Conservation (phyloP, 2,888 invertebrate species). For the Ichneumoninae sp. region DNA sequence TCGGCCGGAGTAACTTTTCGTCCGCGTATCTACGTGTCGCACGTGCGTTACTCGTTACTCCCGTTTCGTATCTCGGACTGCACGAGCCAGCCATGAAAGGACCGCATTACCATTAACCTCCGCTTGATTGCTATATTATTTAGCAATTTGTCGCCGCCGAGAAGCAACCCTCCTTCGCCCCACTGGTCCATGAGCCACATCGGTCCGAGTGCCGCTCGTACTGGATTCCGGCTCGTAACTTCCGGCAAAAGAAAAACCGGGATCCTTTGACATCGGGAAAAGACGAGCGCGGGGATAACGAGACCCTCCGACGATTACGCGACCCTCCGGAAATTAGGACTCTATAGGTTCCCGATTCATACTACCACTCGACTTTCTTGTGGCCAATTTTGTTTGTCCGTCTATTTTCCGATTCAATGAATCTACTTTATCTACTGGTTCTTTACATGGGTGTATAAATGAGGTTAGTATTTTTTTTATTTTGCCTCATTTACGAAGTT, state of each 20-base stretch:
- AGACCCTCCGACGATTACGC: slow-evolving; percentile 29
- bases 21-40: slow-evolving; percentile 50
- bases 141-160: slow-evolving; percentile 51
- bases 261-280: slow-evolving; percentile 26
- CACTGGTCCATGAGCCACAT: not conserved
- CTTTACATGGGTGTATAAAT: not conserved
- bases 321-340: slow-evolving; percentile 29
- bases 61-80: slow-evolving; percentile 20
- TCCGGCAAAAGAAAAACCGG: not conserved
- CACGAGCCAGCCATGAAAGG: slow-evolving; percentile 19
- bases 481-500: not conserved
- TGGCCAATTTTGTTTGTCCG: slow-evolving; percentile 2
- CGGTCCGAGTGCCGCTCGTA: not conserved
- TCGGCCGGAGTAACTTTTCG: slow-evolving; percentile 48
- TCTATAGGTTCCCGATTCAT: slow-evolving; percentile 19
- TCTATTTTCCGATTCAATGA: not conserved
- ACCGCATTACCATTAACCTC: slow-evolving; percentile 12
- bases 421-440: not conserved
- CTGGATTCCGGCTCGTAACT: not conserved
- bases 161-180: slow-evolving; percentile 4
- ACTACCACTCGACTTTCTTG: not conserved
- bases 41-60: slow-evolving; percentile 50
- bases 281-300: slow-evolving; percentile 8
- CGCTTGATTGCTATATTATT: slow-evolving; percentile 61
- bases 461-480: not conserved